Evolutionary conservation across 2,888 invertebrate species (phyloP).

Genomic region (Leptinotarsa tumamoca): DNA sequence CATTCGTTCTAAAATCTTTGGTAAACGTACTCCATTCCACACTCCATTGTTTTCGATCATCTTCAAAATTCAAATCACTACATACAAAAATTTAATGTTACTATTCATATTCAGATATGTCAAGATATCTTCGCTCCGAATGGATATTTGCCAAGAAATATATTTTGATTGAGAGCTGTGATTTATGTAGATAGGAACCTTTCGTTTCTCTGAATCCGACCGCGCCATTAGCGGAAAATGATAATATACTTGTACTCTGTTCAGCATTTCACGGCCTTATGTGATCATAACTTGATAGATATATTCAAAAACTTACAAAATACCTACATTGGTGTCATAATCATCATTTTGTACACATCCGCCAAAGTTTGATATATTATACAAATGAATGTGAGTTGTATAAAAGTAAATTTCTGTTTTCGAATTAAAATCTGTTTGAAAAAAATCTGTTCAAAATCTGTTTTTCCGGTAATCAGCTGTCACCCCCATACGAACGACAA

Average conservation of each 20-base stretch:
- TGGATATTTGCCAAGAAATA: slow-evolving; percentile 45
- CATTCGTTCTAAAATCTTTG: neutral
- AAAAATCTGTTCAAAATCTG: too few species aligned
- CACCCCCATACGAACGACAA: too few species aligned
- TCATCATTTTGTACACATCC: too few species aligned
- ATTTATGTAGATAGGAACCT: slow-evolving; percentile 36
- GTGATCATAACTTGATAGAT: neutral
- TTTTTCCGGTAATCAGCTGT: too few species aligned
- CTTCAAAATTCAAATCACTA: slow-evolving; percentile 18
- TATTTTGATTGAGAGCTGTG: slow-evolving; percentile 42
- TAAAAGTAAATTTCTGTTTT: too few species aligned
- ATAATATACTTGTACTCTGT: slow-evolving; percentile 16
- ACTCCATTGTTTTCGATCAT: slow-evolving; percentile 12
- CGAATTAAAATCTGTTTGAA: too few species aligned
- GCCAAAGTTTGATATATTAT: too few species aligned
- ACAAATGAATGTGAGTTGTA: too few species aligned
- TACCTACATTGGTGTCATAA: too few species aligned
- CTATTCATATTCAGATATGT: slow-evolving; percentile 37
- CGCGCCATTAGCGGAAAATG: slow-evolving; percentile 20
- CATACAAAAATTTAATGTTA: neutral
- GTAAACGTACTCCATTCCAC: neutral
- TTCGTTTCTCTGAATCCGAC: neutral
- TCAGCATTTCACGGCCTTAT: slow-evolving; percentile 3
- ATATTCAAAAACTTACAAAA: neutral
- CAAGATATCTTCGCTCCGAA: slow-evolving; percentile 36